Conservation (phyloP, 2,797 vertebrate genomes). For the Enteromius mattozi region DNA sequence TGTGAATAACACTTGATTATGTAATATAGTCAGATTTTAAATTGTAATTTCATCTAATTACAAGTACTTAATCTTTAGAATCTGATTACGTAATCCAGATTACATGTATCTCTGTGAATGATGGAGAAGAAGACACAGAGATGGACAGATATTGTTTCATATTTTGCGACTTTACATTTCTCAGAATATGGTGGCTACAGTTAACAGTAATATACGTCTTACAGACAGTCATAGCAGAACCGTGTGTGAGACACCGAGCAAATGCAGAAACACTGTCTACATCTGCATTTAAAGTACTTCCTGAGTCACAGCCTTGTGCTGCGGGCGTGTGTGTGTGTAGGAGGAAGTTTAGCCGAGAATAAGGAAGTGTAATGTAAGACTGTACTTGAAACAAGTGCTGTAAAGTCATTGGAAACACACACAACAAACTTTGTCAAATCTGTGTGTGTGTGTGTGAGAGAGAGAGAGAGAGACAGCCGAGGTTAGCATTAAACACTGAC, state of each 20-base stretch:
- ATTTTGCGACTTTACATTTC: neutral
- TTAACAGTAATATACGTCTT: neutral
- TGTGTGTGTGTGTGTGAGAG: neutral
- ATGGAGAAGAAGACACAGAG: accelerated
- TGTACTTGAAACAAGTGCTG: slow-evolving; percentile 1
- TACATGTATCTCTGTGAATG: neutral
- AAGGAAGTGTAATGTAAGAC: slow-evolving; percentile 44
- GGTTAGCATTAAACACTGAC: neutral
- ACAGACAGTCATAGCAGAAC: neutral
- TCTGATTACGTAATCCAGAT: neutral
- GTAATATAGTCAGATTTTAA: neutral
- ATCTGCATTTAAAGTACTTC: slow-evolving; percentile 25
- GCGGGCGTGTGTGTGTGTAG: neutral
- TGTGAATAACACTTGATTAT: neutral
- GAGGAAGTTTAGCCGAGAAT: slow-evolving; percentile 49
- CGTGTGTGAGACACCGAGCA: neutral
- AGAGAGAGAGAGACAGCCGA: neutral
- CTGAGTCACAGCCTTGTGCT: slow-evolving; percentile 39
- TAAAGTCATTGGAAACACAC: neutral
- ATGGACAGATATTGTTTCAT: neutral
- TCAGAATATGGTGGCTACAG: neutral
- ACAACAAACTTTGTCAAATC: neutral
- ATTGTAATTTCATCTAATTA: neutral
- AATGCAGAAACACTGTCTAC: neutral
- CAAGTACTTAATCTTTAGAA: neutral